Base-by-base conservation (phyloP, 2,113 vertebrate genomes). In the Seriola rivoliana region DNA sequence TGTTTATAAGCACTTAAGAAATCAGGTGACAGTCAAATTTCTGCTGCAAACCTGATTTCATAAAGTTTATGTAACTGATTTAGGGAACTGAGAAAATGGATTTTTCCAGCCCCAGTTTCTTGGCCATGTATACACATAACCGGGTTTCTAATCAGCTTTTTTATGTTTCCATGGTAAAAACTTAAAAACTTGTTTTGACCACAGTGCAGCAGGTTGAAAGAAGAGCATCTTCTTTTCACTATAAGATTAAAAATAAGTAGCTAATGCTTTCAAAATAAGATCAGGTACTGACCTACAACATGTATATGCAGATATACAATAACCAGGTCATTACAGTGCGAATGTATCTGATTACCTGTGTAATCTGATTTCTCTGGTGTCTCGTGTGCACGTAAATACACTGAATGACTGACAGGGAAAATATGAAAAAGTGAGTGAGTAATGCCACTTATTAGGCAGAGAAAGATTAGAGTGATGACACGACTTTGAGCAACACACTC, bases 41-140 rank as follows among this genome's bases (percentile, higher is more conserved):
- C 63, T 50, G 40, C 42, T 34, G 17, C 59, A 67, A 67, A 42
- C 54, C 36, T 58, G 3, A 67, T 67, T n/a, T 66, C 29, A 38
- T 21, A 58, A 36, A 14, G 2, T 70, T 38, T 29, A 57, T 60
- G 23, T 23, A 34, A 62, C 58, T 12, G 34, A 11, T 38, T 32
- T 42, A 34, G 16, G 10, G 14, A 40, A 74, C 1, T 54, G 44
- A 60, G 34, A 72, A 67, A 76, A 54, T 50, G 17, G 36, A 54
- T 60, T 71, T 77, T 48, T 44, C 17, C 29, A 77, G 74, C 57
- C 19, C n/a, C 19, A 17, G 0, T 55, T 75, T 82, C 54, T 60
- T 66, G 58, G 38, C 55, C 4, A 38, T 57, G 5, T 60, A 10
- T 16, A 29, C 19, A 2, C 8, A 1, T 14, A 79, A 57, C 38